Percentiles rank a stretch among this genome's conserved stretches.
Conservation (phyloP, 1,140 invertebrate species). For the Drosophila murphyi region DNA sequence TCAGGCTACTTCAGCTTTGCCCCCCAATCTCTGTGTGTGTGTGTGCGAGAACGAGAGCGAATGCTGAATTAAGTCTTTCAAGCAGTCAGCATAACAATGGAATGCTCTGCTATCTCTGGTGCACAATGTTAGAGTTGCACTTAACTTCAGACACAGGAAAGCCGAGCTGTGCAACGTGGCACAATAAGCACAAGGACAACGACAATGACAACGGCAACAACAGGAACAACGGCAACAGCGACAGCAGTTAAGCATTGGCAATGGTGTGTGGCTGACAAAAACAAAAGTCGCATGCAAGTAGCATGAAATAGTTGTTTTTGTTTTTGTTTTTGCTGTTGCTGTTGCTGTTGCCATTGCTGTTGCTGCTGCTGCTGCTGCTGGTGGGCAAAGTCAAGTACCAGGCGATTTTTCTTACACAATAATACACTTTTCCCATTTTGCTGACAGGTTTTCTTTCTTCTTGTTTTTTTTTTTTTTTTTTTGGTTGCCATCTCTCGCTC, state of each 20-base stretch:
- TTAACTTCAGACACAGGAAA: constrained; percentile 81
- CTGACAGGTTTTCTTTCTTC: constrained; percentile 63
- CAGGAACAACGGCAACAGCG: constrained; percentile 12
- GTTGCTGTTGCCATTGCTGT: not conserved
- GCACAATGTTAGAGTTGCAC: constrained; percentile 81
- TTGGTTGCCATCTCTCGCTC: constrained; percentile 10
- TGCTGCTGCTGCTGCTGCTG: constrained; percentile 29
- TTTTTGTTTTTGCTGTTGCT: constrained; percentile 29
- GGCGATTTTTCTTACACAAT: constrained; percentile 81
- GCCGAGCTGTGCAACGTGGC: constrained; percentile 50
- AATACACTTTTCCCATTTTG: constrained; percentile 78
- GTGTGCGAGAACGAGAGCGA: constrained; percentile 11
- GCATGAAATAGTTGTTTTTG: constrained; percentile 75
- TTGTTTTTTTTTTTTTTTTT: constrained; percentile 11
- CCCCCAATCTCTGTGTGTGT: constrained; percentile 20
- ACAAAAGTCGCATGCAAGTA: constrained; percentile 77
- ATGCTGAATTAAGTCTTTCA: constrained; percentile 77
- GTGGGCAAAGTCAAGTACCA: constrained; percentile 69
- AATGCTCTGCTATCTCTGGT: constrained; percentile 71
- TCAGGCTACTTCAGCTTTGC: constrained; percentile 9
- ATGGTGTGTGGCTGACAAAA: constrained; percentile 65
- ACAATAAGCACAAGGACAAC: constrained; percentile 75
- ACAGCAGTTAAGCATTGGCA: constrained; percentile 30
- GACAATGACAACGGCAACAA: constrained; percentile 45
- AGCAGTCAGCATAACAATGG: constrained; percentile 74